Evolutionary conservation across 1,140 invertebrate species (phyloP), one percentile per base, ranked within the genome.

Genomic region (Cephus cinctus): DNA sequence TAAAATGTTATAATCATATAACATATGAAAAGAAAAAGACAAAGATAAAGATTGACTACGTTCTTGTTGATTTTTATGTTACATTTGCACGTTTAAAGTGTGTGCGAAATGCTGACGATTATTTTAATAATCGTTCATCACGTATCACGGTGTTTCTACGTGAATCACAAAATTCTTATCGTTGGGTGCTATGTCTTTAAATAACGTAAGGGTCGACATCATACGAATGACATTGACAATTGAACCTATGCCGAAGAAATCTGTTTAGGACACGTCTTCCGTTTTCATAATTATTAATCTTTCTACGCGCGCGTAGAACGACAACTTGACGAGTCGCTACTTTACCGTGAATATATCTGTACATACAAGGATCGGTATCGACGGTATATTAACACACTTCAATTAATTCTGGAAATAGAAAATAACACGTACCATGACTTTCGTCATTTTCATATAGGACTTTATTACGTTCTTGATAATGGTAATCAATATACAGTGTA

Each of bases 1-100:
- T 69, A 57, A 59, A 68, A 57, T 71, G 67, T 71, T 71, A 69
- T 54, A 52, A 56, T 48, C 57, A 56, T 66, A 60, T 65, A 56
- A 62, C 54, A 52, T 60, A 61, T 66, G 57, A 54, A 64, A 61
- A 47, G 22, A 30, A 52, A 48, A 23, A 47, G 27, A 31, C 35
- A 38, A 39, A 35, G 47, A 48, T 50, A 53, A 52, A 49, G 50
- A 56, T 40, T 57, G 53, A 50, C 19, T 36, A 18, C 9, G 41
- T 43, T 48, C 56, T 61, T 50, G 56, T 63, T 64, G 56, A 59
- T 57, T 63, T 60, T 57, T 59, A 25, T 34, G 47, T 53, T 63
- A 50, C 32, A 46, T n/a, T n/a, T 57, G 44, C 44, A 50, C 48
- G 57, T 61, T 61, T 57, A 49, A 9, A 56, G 48, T 43, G 14